A percentile compares a stretch with the other conserved stretches of the same genome.
These are phyloP conservation scores for Neoniphon sammara DNA, from an alignment of 2,797 vertebrate species.

Conservation along the genomic window DNA sequence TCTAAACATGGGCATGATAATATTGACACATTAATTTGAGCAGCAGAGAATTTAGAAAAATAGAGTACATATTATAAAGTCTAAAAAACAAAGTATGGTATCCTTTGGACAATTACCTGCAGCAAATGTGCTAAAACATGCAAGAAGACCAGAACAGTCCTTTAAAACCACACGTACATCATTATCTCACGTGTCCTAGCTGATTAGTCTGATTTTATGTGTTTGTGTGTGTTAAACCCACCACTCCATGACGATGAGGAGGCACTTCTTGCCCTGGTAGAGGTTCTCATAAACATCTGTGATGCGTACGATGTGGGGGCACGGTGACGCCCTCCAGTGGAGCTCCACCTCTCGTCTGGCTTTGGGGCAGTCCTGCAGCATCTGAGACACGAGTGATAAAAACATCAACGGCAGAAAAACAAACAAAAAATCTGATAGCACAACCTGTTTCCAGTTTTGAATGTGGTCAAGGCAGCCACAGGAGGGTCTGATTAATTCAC, in stretches of 20 bases:
- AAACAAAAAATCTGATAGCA: background rate
- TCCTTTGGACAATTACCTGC: no score
- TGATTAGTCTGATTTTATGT: background rate
- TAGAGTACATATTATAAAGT: no score
- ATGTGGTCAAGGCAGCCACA: background rate
- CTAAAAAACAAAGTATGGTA: no score
- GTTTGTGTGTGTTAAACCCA: slow-evolving; percentile 64
- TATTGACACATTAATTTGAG: no score
- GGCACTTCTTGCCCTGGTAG: slow-evolving; percentile 88
- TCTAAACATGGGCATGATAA: no score
- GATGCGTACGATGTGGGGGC: slow-evolving; percentile 89
- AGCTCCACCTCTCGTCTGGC: slow-evolving; percentile 90
- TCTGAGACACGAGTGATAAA: slow-evolving; percentile 72
- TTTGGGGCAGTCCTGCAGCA: slow-evolving; percentile 91
- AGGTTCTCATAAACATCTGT: slow-evolving; percentile 93
- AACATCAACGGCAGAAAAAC: background rate
- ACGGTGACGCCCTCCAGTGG: slow-evolving; percentile 91
- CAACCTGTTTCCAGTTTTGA: background rate
- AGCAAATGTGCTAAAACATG: no score
- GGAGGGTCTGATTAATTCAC: background rate
- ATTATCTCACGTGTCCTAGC: background rate
- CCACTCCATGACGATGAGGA: slow-evolving; percentile 94
- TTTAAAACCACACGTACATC: slow-evolving; percentile 12
- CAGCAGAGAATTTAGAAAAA: no score
- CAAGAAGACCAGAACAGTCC: no score